Conservation (phyloP, 2,113 vertebrate species). For the Tetrao urogallus region DNA sequence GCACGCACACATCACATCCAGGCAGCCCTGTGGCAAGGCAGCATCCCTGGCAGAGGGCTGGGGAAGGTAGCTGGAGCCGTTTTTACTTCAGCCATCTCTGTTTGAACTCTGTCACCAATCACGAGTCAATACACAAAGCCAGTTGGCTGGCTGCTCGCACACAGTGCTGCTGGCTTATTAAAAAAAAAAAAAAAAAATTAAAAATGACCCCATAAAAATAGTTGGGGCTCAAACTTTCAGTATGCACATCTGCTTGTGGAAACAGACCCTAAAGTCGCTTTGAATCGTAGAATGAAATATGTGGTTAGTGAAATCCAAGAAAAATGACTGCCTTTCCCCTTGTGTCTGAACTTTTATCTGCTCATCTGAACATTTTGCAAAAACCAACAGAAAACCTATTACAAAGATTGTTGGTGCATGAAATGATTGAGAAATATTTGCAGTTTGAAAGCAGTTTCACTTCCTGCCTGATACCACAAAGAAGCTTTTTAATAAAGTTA, state of each 20-base stretch:
- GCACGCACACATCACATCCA: neutral
- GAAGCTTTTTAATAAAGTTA: slow-evolving; percentile 78
- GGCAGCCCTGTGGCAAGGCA: neutral
- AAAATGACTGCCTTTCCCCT: neutral
- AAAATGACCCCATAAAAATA: slow-evolving; percentile 5
- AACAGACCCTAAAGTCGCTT: neutral
- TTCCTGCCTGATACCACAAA: slow-evolving; percentile 82
- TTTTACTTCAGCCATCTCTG: neutral
- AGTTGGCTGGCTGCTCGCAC: neutral
- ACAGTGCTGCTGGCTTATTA: neutral
- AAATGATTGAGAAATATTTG: slow-evolving; percentile 82
- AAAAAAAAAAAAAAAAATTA: neutral
- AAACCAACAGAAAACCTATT: slow-evolving; percentile 66
- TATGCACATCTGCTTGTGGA: slow-evolving; percentile 2
- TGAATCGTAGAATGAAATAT: neutral
- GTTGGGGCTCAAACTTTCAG: slow-evolving; percentile 12
- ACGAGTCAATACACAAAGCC: slow-evolving; percentile 38
- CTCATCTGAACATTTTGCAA: slow-evolving; percentile 64
- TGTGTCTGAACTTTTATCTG: slow-evolving; percentile 52
- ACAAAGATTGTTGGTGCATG: slow-evolving; percentile 75
- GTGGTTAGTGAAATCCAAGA: slow-evolving; percentile 28
- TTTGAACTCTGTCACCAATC: slow-evolving; percentile 23
- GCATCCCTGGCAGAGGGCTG: neutral
- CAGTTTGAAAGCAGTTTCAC: slow-evolving; percentile 80
- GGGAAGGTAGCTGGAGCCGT: neutral